These are phyloP conservation scores for Ladona fulva DNA, from an alignment of 1,140 invertebrate species.

Conservation along the genomic window DNA sequence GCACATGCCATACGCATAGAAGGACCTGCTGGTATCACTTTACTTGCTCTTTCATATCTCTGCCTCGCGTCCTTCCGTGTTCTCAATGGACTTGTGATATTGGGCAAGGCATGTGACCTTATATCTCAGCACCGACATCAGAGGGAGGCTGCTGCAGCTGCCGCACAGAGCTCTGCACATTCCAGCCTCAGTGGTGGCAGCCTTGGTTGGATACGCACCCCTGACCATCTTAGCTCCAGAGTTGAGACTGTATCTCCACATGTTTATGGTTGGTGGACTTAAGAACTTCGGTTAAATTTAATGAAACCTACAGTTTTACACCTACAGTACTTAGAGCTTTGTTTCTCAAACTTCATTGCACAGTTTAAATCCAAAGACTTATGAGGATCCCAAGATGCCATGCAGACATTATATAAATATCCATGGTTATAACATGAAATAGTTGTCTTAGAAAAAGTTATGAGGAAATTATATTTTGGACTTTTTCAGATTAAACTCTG, in stretches of 20 bases:
- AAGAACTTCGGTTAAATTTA: neutral
- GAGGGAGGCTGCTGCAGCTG: neutral
- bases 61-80: constrained; percentile 74
- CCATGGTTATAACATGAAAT: too few species aligned
- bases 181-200: neutral
- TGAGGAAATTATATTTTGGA: too few species aligned
- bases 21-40: constrained; percentile 53
- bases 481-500: too few species aligned
- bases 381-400: too few species aligned
- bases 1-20: constrained; percentile 56
- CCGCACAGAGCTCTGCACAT: neutral
- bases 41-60: constrained; percentile 65
- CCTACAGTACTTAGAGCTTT: too few species aligned
- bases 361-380: too few species aligned
- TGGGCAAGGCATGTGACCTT: constrained; percentile 80
- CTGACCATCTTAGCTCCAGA: neutral
- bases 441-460: too few species aligned
- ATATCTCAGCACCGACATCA: constrained; percentile 44
- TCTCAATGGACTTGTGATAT: constrained; percentile 73
- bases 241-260: neutral
- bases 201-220: neutral
- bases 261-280: neutral
- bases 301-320: too few species aligned
- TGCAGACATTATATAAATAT: too few species aligned
- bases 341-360: too few species aligned